Evolutionary conservation across 1,140 invertebrate genomes (phyloP).

Genomic region (Cyphomyrmex costatus): DNA sequence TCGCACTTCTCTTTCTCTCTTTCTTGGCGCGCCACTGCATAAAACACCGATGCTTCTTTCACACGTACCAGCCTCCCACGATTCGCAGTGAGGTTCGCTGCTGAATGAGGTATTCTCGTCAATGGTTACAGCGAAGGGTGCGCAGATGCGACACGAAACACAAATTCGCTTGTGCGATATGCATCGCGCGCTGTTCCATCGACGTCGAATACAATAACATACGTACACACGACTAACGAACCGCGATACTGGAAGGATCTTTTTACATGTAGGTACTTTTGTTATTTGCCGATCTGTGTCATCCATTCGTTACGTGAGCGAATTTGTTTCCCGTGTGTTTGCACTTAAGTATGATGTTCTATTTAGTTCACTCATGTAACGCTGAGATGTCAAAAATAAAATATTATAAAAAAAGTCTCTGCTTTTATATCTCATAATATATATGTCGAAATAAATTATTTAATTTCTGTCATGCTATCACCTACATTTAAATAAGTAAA

Average conservation of each 20-base stretch:
- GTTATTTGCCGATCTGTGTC: slow-evolving; percentile 9
- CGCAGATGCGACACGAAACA: slow-evolving; percentile 19
- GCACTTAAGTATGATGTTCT: neutral
- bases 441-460: slow-evolving; percentile 19
- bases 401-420: neutral
- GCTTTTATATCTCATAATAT: too few species aligned
- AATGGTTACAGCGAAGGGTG: neutral
- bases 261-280: neutral
- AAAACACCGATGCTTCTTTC: slow-evolving; percentile 24
- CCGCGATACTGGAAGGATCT: neutral
- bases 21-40: neutral
- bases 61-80: neutral
- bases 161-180: slow-evolving; percentile 29
- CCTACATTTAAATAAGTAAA: neutral
- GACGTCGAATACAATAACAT: slow-evolving; percentile 33
- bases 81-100: slow-evolving; percentile 25
- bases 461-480: neutral
- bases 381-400: neutral
- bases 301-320: neutral
- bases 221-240: slow-evolving; percentile 3
- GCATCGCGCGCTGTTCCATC: slow-evolving; percentile 10
- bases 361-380: neutral
- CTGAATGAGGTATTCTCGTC: slow-evolving; percentile 26
- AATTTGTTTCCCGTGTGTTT: neutral
- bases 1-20: neutral